Conservation (phyloP, 2,113 vertebrate species). For the Chaetops frenatus region DNA sequence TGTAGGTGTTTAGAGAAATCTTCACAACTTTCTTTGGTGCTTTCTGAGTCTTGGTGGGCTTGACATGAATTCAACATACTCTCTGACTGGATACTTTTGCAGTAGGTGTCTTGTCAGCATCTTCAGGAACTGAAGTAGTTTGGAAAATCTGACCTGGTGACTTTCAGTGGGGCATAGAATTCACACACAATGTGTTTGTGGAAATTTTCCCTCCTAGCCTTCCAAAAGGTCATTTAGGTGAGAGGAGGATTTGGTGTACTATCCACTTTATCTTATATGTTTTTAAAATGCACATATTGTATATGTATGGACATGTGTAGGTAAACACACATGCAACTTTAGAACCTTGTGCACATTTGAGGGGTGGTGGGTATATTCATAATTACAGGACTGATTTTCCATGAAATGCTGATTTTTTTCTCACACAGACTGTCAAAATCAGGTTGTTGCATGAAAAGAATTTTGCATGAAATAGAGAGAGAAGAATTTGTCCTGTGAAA, state of each 20-base stretch:
- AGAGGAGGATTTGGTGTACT: neutral
- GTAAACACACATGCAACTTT: neutral
- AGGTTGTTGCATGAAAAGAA: neutral
- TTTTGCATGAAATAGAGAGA: fast-evolving
- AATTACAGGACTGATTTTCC: neutral
- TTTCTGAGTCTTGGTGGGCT: neutral
- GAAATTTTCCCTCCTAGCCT: neutral
- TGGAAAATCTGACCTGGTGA: neutral
- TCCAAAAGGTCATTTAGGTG: neutral
- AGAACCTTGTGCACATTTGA: neutral
- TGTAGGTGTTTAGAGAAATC: neutral
- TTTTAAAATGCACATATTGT: neutral
- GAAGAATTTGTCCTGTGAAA: neutral
- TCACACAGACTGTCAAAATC: neutral
- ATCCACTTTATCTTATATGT: neutral
- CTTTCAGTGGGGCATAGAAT: neutral
- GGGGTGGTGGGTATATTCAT: neutral
- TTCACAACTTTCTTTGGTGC: neutral
- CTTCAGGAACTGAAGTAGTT: neutral
- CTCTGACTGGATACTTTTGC: neutral
- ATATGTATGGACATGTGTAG: neutral
- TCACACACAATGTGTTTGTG: neutral
- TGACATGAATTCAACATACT: neutral
- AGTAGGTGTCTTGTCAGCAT: neutral
- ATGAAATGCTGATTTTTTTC: neutral